Base-by-base conservation (phyloP, 2,888 invertebrate species). In the Coelinius sp. region DNA sequence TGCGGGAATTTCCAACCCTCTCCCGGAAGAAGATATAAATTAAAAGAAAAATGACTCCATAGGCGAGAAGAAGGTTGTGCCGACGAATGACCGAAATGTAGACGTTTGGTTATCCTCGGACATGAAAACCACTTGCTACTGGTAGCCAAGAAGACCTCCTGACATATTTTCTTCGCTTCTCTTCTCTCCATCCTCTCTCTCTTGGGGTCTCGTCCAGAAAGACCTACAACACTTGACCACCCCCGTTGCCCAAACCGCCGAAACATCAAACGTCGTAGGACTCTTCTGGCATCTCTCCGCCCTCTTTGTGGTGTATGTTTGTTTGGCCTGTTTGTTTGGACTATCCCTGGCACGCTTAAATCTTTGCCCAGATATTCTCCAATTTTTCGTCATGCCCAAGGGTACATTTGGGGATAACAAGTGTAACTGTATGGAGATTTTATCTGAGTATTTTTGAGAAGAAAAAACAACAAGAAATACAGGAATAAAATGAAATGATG, bases 271-370 rank as follows among this genome's bases (percentile, higher is more conserved):
- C 66, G 62, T 62, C 63, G 25, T 35, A 25, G 10, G 24, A 22
- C 35, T 70, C 71, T 49, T 24, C 65, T 41, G 14, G n/a, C 41
- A 63, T 41, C 63, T 41, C 63, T 35, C 31, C 56, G 35, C 56
- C 74, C 67, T 68, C 75, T 73, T 44, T 71, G 71, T 59, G 70
- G 41, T 41, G 41, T 68, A 76, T 82, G 82, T 80, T 83, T 82
- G 82, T 80, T 82, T 82, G 80, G 74, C 80, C 35, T 82, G 82
- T 81, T 83, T 83, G 80, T 80, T 80, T 79, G 78, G 75, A 77
- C 68, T 56, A 78, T 79, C 74, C 78, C 35, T 59, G 77, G 79
- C 76, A 76, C 77, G 72, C 72, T 71, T 66, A 49, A 24, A 31
- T 73, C 70, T 41, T 17, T 27, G 46, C 44, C 44, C 44, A 65